Evolutionary conservation across 2,888 invertebrate genomes (phyloP).

Genomic region (Pristionchus exspectatus): DNA sequence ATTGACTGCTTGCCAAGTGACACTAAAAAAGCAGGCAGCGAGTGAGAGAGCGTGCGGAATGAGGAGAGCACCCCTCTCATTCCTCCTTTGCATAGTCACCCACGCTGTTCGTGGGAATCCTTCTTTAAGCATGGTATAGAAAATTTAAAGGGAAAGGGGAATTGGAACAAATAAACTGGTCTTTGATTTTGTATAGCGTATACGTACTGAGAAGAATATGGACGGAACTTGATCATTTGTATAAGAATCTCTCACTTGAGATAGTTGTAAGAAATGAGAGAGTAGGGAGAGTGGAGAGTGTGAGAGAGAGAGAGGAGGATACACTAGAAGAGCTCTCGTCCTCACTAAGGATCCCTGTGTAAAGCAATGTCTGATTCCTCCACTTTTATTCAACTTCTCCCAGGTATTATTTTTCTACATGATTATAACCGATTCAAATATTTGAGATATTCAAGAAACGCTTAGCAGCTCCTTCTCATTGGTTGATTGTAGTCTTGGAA

Average conservation of each 20-base stretch:
- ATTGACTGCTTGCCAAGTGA: no score
- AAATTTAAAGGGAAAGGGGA: no score
- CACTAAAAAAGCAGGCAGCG: no score
- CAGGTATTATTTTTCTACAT: conserved; percentile 7
- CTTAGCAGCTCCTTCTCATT: conserved; percentile 67
- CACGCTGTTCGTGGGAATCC: no score
- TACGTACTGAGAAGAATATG: no score
- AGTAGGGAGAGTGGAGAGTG: not conserved
- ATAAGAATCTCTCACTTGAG: conserved; percentile 11
- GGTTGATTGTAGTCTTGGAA: conserved; percentile 68
- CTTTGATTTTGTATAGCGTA: no score
- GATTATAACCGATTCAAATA: no score
- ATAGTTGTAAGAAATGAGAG: conserved; percentile 30
- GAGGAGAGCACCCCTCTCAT: no score
- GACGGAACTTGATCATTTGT: not conserved
- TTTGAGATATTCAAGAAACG: conserved; percentile 70
- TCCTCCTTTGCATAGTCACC: no score
- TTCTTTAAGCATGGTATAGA: no score
- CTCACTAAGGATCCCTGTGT: conserved; percentile 29
- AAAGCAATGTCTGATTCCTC: conserved; percentile 42
- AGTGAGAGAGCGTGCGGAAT: no score
- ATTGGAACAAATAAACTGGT: no score
- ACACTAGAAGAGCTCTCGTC: conserved; percentile 22
- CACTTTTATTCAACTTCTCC: conserved; percentile 37
- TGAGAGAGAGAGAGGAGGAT: conserved; percentile 21